Evolutionary conservation across 1,140 invertebrate species (phyloP), one percentile per base, ranked within the genome.

Genomic region (Rhysida immarginata): DNA sequence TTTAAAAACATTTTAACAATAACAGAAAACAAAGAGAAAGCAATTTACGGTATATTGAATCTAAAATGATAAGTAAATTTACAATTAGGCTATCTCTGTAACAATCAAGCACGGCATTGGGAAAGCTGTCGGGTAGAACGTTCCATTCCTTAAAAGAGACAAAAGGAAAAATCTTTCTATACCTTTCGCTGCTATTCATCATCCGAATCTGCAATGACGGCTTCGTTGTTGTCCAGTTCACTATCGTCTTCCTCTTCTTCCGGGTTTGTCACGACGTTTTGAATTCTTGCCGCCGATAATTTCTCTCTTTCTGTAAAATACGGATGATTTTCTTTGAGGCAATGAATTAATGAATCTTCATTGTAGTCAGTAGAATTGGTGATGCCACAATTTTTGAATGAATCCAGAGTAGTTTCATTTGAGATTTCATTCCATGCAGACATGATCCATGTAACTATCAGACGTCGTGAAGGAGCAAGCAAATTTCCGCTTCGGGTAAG

Each of bases 401-500:
- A 54, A 3, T 41, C 24, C 16, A 3, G 5, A 25, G 46, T 54
- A 3, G 46, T 20, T 21, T 18, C 35, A 42, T 8, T 54, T 14
- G 3, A 18, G 53, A 54, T 21, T 26, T 18, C 2, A 41, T 58
- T 51, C 56, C 49, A 60, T 5, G 58, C 42, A 26, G 29, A 18
- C 13, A 44, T 42, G 13, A 60, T 50, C 54, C 56, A 59, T 21
- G 24, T 24, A 21, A 41, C 26, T 13, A 61, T 42, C 5, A 57
- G 26, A 8, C 26, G 24, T 20, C 54, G 25, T 16, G 46, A 29
- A 27, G 60, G 54, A 16, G 42, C 18, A 8, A 48, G 49, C 54
- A 54, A 24, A 46, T 44, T 58, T n/a, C 56, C 60, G 2, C 42
- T 43, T 50, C 51, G 53, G 18, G 62, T 62, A 43, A 56, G 60